phyloP scores from a whole-genome alignment of 2,888 invertebrate species.

The Athetis lepigone region DNA sequence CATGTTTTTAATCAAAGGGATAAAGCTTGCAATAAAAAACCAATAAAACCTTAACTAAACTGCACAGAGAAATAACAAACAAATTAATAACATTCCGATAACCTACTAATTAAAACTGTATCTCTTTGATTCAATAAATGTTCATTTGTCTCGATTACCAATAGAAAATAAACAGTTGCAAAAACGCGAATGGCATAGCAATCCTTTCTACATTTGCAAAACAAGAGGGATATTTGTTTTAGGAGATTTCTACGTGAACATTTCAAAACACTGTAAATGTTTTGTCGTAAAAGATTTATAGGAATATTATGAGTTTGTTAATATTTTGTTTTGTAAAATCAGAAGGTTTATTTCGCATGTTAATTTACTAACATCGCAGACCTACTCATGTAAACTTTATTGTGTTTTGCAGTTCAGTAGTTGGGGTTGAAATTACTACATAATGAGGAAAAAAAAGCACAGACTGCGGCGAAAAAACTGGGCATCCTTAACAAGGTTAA shows the following conservation, averaged over 20 bases:
- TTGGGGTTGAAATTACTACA: no score
- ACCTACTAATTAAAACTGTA: not conserved
- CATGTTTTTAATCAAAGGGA: no score
- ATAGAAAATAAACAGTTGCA: conserved; percentile 18
- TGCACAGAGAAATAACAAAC: not conserved
- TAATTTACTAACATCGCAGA: not conserved
- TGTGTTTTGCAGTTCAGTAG: no score
- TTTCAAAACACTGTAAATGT: conserved; percentile 47
- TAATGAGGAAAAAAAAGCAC: no score
- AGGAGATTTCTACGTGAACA: conserved; percentile 44
- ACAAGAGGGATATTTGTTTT: conserved; percentile 53
- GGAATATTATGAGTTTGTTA: conserved; percentile 32
- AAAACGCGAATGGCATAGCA: conserved; percentile 31
- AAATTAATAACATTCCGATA: not conserved
- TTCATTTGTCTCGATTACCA: conserved; percentile 2
- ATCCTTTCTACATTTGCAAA: conserved; percentile 50
- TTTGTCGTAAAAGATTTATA: conserved; percentile 46
- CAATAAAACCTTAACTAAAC: no score
- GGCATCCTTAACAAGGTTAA: no score
- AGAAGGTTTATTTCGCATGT: conserved; percentile 11
- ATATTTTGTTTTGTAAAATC: conserved; percentile 22
- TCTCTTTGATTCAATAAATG: conserved; percentile 2
- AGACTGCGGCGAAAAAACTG: no score
- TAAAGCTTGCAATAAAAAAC: no score
- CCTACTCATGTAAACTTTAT: no score